Percentiles rank a stretch among this genome's conserved stretches.
These are phyloP conservation scores for Cheilinus undulatus DNA, from an alignment of 2,113 vertebrate genomes.

Conservation along the genomic window DNA sequence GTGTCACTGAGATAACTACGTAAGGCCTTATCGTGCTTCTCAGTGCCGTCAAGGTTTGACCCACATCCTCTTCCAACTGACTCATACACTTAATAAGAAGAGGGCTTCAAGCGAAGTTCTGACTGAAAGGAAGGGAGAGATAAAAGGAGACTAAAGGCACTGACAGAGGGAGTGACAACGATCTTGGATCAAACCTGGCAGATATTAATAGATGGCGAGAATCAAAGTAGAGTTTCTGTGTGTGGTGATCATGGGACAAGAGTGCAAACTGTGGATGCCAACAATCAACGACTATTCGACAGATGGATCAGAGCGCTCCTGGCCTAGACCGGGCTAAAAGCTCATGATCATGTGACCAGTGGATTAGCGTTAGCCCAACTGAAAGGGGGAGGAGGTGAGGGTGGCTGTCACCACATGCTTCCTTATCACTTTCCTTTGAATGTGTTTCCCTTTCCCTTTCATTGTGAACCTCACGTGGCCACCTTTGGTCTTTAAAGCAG, in stretches of 20 bases:
- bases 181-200: conserved; percentile 1
- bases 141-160: neutral
- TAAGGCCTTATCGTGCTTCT: conserved; percentile 50
- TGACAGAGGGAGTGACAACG: neutral
- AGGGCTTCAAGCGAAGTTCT: conserved; percentile 2
- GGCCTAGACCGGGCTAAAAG: conserved; percentile 65
- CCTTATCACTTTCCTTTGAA: conserved; percentile 72
- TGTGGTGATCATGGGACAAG: conserved; percentile 44
- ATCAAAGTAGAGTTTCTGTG: conserved; percentile 27
- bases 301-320: conserved; percentile 70
- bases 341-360: conserved; percentile 73
- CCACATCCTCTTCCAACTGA: conserved; percentile 15
- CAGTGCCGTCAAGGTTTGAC: conserved; percentile 17
- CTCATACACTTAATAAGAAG: neutral
- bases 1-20: conserved; percentile 54
- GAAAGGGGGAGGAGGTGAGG: conserved; percentile 66
- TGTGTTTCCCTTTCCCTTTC: conserved; percentile 63
- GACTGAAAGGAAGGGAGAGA: neutral
- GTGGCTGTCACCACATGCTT: conserved; percentile 67
- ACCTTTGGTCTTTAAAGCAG: neutral
- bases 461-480: neutral
- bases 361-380: conserved; percentile 77
- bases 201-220: conserved; percentile 19
- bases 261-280: conserved; percentile 52
- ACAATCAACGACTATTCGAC: conserved; percentile 71